These are phyloP conservation scores for Bubo scandiacus DNA, from an alignment of 2,113 vertebrate genomes.

Conservation along the genomic window DNA sequence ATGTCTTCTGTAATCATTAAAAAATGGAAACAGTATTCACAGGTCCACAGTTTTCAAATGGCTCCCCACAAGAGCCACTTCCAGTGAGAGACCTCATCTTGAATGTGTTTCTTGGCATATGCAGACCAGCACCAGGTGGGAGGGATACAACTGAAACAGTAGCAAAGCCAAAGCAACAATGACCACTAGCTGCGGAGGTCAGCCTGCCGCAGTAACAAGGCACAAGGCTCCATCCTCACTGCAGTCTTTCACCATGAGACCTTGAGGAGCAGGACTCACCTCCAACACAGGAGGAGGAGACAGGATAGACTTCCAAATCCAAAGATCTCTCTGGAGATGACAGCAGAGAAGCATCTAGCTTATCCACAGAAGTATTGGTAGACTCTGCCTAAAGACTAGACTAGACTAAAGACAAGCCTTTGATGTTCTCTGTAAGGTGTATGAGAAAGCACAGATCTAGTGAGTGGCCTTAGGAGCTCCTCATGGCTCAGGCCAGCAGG, in stretches of 20 bases:
- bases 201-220: neutral
- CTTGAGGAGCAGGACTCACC: neutral
- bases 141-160: neutral
- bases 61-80: accelerated
- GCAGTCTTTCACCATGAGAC: neutral
- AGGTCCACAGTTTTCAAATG: neutral
- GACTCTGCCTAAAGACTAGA: neutral
- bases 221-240: neutral
- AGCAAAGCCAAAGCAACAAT: neutral
- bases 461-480: neutral
- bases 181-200: neutral
- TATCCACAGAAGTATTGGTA: neutral
- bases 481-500: neutral
- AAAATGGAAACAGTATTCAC: neutral
- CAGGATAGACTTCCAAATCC: neutral
- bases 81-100: neutral
- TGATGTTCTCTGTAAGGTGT: neutral
- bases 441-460: neutral
- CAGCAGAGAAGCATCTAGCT: neutral
- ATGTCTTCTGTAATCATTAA: neutral
- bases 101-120: neutral
- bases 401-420: neutral
- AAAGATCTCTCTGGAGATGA: neutral
- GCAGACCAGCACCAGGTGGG: neutral
- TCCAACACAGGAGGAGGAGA: accelerated